phyloP scores from a whole-genome alignment of 2,888 invertebrate species.

The Chalcis sispes region DNA sequence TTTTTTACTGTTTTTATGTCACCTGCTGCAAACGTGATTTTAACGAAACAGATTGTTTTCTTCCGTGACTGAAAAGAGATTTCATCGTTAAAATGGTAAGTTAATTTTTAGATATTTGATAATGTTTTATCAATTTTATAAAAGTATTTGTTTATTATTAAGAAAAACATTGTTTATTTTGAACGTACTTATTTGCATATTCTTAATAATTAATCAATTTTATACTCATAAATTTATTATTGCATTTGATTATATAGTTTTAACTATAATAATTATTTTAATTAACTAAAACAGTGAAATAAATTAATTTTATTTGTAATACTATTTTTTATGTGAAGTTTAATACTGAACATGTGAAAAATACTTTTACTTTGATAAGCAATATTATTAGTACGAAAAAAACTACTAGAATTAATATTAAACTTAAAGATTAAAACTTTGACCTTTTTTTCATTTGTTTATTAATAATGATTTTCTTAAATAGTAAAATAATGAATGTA shows the following conservation, averaged over 20 bases:
- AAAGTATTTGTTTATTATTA: too few relatives aligned
- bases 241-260: background rate
- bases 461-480: background rate
- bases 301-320: background rate
- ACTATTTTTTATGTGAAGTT: too few relatives aligned
- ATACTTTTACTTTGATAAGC: too few relatives aligned
- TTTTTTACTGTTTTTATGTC: background rate
- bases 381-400: too few relatives aligned
- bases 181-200: background rate
- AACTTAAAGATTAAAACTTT: too few relatives aligned
- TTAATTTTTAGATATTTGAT: background rate
- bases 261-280: background rate
- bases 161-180: background rate
- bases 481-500: background rate
- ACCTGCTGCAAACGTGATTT: constrained; percentile 39
- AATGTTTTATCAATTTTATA: background rate
- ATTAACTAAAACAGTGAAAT: background rate
- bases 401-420: too few relatives aligned
- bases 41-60: constrained; percentile 39
- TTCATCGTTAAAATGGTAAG: constrained; percentile 36
- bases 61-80: constrained; percentile 18
- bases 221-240: background rate
- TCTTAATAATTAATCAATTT: constrained; percentile 28
- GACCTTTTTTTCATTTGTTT: background rate
- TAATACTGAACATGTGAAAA: too few relatives aligned